Evolutionary conservation across 1,140 invertebrate genomes (phyloP), one percentile per base, ranked within the genome.

Genomic region (Calliphora vicina): DNA sequence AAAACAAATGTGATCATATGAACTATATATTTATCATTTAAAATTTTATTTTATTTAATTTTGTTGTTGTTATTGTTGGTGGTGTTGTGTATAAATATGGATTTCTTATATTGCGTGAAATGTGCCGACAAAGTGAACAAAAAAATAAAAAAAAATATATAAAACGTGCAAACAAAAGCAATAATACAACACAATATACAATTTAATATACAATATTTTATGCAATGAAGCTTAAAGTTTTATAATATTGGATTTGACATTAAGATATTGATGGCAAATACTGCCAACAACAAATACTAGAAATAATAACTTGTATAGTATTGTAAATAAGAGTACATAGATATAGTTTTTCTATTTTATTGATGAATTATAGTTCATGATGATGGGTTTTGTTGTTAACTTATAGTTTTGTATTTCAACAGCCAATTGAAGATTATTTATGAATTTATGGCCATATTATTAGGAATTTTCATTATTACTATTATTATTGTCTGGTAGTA

Each of bases 401-500:
- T 72, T 25, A 6, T 57, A n/a, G n/a, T 57, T 57, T 35, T 35
- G 1, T 35, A 35, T 12, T 29, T 78, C 42, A 78, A 78, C 74
- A 78, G 13, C 35, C 73, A 78, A 78, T 78, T 78, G 74, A n/a
- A 20, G 35, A 78, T 78, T 78, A 78, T 78, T 78, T 78, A 78
- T 78, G 74, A 78, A 78, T 78, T 78, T 78, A 78, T 78, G 74
- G 23, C 35, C 35, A 9, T 78, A n/a, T 23, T 78, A 78, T 78
- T 78, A 78, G 35, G n/a, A 78, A 78, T 45, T 76, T 78, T 74
- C 72, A 74, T 74, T 74, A 73, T 76, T 42, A n/a, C n/a, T n/a
- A 42, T 78, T 43, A 42, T 76, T 76, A 76, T 25, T 78, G 74
- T 78, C 74, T 78, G 35, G 74, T 78, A 78, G 72, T 35, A 2